Percentiles rank a stretch among this genome's conserved stretches.
Evolutionary conservation across 2,113 vertebrate species (phyloP).

Genomic region (Romanogobio albipinnatus): DNA sequence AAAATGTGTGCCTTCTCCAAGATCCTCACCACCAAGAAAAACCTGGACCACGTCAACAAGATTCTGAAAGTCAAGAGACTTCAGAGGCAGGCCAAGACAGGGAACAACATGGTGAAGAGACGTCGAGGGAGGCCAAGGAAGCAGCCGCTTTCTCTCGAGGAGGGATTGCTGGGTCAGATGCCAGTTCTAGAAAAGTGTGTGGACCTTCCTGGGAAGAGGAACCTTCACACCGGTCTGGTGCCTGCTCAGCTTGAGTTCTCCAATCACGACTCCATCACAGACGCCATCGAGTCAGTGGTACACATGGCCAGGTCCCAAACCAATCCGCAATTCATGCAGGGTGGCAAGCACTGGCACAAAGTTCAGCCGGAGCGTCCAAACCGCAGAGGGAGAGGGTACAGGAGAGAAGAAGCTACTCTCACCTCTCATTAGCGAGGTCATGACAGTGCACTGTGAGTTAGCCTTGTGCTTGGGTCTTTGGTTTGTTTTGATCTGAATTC

Average conservation of each 20-base stretch:
- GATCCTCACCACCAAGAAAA: conserved; percentile 90
- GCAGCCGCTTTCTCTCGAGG: conserved; percentile 80
- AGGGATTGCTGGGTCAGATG: conserved; percentile 86
- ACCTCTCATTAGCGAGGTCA: conserved; percentile 69
- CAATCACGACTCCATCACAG: conserved; percentile 89
- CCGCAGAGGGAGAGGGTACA: conserved; percentile 80
- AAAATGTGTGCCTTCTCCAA: conserved; percentile 94
- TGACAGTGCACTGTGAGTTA: conserved; percentile 64
- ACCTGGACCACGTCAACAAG: conserved; percentile 98
- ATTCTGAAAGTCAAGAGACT: conserved; percentile 98
- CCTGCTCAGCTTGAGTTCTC: conserved; percentile 80
- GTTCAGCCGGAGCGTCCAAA: conserved; percentile 78
- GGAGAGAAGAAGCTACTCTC: conserved; percentile 72
- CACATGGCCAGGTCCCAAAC: conserved; percentile 87
- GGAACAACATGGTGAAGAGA: conserved; percentile 98
- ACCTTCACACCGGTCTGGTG: conserved; percentile 78
- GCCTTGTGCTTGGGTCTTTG: conserved; percentile 71
- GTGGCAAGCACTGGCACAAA: conserved; percentile 77
- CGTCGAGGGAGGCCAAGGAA: conserved; percentile 91
- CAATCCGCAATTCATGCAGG: conserved; percentile 56
- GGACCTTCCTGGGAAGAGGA: conserved; percentile 87
- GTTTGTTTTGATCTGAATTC: conserved; percentile 54
- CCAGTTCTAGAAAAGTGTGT: conserved; percentile 93
- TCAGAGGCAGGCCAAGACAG: conserved; percentile 98
- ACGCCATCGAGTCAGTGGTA: conserved; percentile 95